Evolutionary conservation across 2,797 vertebrate genomes (phyloP).

Genomic region (Hozukius guyotensis): DNA sequence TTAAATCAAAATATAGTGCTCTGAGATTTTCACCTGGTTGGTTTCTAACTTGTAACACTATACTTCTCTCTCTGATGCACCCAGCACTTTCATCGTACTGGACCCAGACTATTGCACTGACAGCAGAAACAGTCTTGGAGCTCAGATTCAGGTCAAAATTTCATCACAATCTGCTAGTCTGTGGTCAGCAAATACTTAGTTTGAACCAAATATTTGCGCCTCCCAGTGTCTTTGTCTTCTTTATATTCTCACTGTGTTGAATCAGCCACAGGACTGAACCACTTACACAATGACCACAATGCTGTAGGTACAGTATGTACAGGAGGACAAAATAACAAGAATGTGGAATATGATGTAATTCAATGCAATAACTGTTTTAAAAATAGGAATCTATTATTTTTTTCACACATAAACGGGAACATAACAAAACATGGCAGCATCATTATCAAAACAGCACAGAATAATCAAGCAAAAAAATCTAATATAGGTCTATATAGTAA

Average conservation of each 20-base stretch:
- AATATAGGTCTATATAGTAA: too few species aligned
- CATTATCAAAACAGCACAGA: neutral
- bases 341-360: neutral
- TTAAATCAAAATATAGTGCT: neutral
- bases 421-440: neutral
- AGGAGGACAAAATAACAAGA: neutral
- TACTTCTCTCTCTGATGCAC: neutral
- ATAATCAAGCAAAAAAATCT: neutral
- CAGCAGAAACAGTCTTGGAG: neutral
- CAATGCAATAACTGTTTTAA: neutral
- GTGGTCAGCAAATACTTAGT: neutral
- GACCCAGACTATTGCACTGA: neutral
- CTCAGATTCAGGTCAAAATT: neutral
- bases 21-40: neutral
- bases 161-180: neutral
- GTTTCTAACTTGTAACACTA: neutral
- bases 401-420: neutral
- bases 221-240: neutral
- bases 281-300: neutral
- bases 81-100: neutral
- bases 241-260: neutral
- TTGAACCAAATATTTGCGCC: conserved; percentile 29
- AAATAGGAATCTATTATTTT: neutral
- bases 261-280: neutral
- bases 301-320: neutral